Evolutionary conservation across 2,888 invertebrate species (phyloP).

Genomic region (Netelia fuscicornis): DNA sequence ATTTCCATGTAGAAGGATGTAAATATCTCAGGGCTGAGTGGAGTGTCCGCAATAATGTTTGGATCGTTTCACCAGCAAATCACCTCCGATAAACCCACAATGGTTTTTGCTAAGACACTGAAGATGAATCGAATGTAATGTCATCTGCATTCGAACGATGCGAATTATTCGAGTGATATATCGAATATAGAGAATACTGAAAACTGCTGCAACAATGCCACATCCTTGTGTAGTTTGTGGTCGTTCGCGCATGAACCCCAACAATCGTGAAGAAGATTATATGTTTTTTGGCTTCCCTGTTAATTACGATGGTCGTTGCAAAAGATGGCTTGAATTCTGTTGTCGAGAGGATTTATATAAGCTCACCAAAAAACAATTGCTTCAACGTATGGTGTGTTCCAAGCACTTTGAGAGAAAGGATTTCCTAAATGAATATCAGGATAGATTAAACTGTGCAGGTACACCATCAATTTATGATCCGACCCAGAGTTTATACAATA

Average conservation of each 20-base stretch:
- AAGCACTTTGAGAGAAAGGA: constrained; percentile 81
- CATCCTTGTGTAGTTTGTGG: constrained; percentile 84
- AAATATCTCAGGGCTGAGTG: background rate
- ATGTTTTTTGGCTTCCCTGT: constrained; percentile 84
- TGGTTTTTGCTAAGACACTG: too few species aligned
- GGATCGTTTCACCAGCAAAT: too few species aligned
- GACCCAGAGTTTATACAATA: constrained; percentile 82
- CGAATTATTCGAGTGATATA: background rate
- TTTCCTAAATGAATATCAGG: constrained; percentile 82
- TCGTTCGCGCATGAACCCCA: constrained; percentile 84
- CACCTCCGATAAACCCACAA: too few species aligned
- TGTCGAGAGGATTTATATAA: constrained; percentile 83
- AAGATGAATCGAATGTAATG: background rate
- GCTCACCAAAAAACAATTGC: constrained; percentile 81
- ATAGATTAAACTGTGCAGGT: constrained; percentile 80
- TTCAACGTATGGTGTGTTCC: constrained; percentile 83
- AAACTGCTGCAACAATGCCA: constrained; percentile 78
- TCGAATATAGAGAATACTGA: constrained; percentile 29
- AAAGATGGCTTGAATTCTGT: constrained; percentile 83
- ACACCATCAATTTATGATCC: constrained; percentile 83
- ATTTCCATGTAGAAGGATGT: background rate
- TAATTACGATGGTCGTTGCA: constrained; percentile 81
- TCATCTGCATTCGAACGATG: too few species aligned
- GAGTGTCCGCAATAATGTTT: too few species aligned
- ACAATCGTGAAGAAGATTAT: constrained; percentile 83